Evolutionary conservation across 2,888 invertebrate species (phyloP).

Genomic region (Scotopteryx bipunctaria): DNA sequence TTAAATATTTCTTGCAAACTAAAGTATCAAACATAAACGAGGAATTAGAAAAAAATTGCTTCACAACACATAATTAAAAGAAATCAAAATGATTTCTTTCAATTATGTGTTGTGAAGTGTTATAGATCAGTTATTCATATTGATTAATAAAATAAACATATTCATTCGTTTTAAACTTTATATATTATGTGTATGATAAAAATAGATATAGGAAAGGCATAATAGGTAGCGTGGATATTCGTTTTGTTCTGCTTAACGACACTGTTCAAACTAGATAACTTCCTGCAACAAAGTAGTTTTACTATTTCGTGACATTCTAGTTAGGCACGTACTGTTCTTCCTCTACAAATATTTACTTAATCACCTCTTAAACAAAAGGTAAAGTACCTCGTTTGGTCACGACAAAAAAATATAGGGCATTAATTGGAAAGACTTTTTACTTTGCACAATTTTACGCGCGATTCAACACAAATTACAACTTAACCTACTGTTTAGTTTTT

Average conservation of each 20-base stretch:
- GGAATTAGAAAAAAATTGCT: too few relatives aligned
- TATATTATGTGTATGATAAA: too few relatives aligned
- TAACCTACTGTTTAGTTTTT: slow-evolving; percentile 34
- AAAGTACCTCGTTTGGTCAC: slow-evolving; percentile 25
- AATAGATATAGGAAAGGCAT: too few relatives aligned
- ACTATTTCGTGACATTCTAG: slow-evolving; percentile 34
- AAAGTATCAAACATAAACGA: too few relatives aligned
- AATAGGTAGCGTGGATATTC: too few relatives aligned
- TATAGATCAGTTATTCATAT: too few relatives aligned
- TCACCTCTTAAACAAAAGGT: slow-evolving; percentile 9
- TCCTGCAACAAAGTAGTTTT: slow-evolving; percentile 27
- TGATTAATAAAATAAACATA: too few relatives aligned
- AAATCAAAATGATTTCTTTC: too few relatives aligned
- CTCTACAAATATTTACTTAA: slow-evolving; percentile 12
- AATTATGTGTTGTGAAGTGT: too few relatives aligned
- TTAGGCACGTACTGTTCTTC: slow-evolving; percentile 14
- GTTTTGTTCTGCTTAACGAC: slow-evolving; percentile 31
- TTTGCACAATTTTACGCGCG: slow-evolving; percentile 70
- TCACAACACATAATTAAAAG: too few relatives aligned
- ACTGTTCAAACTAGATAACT: slow-evolving; percentile 20
- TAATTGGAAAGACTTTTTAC: slow-evolving; percentile 64
- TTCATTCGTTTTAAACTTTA: too few relatives aligned
- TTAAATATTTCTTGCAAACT: too few relatives aligned
- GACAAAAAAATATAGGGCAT: slow-evolving; percentile 52
- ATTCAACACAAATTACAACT: slow-evolving; percentile 62